A percentile compares a stretch with the other conserved stretches of the same genome.
Evolutionary conservation across 2,888 invertebrate genomes (phyloP).

Genomic region (Parochlus steinenii): DNA sequence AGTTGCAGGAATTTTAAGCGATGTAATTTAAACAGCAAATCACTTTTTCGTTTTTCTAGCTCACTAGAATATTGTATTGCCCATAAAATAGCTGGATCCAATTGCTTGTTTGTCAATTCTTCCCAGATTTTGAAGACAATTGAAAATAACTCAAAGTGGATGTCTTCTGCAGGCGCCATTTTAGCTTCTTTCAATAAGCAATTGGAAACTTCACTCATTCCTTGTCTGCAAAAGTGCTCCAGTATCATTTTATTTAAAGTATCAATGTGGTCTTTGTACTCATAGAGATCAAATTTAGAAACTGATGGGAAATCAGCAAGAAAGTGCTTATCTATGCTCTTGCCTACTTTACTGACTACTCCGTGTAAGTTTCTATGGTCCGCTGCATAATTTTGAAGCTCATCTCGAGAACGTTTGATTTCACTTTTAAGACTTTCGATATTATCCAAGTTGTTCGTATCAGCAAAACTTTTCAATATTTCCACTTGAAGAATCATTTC

Average conservation of each 20-base stretch:
- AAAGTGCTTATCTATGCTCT: constrained; percentile 90
- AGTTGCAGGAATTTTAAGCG: constrained; percentile 58
- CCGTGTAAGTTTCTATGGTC: constrained; percentile 68
- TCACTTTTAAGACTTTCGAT: no score
- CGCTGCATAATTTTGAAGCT: constrained; percentile 63
- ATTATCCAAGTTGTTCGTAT: no score
- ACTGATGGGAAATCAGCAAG: constrained; percentile 80
- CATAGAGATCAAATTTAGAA: constrained; percentile 61
- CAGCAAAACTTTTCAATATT: no score
- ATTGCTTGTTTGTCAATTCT: constrained; percentile 61
- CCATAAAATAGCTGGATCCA: constrained; percentile 80
- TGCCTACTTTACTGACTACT: constrained; percentile 80
- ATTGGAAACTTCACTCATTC: constrained; percentile 67
- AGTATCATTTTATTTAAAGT: constrained; percentile 79
- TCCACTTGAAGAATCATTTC: constrained; percentile 3
- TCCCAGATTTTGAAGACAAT: constrained; percentile 79
- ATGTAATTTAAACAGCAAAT: constrained; percentile 68
- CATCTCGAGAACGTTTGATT: constrained; percentile 39
- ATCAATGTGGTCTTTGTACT: constrained; percentile 41
- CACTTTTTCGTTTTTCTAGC: constrained; percentile 48
- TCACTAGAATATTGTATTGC: constrained; percentile 56
- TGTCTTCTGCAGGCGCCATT: constrained; percentile 5
- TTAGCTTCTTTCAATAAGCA: constrained; percentile 32
- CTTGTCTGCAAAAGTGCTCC: constrained; percentile 90
- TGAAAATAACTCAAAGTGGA: constrained; percentile 23